Base-by-base conservation (phyloP, 2,113 vertebrate genomes). In the Cnemophilus loriae region DNA sequence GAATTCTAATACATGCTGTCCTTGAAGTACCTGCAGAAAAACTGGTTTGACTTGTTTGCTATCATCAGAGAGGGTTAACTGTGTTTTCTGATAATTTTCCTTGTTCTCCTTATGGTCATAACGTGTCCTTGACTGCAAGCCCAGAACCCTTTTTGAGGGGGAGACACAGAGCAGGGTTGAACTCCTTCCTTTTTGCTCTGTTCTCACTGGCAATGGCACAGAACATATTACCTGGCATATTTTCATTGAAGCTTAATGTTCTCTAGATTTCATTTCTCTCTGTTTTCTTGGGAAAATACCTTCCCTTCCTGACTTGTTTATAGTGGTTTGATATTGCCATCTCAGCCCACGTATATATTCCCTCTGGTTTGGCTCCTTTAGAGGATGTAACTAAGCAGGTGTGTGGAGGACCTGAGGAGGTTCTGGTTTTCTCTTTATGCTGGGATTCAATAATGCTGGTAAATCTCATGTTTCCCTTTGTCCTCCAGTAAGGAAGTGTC, bases 261-360 rank as follows among this genome's bases (percentile, higher is more conserved):
- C 23, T 75, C n/a, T 87, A 33, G 33, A 56, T 91, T 91, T 88
- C 1, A 65, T 90, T 94, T 88, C 73, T 76, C 71, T 74, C 0
- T 83, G 11, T 76, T 79, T 92, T 81, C 64, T 86, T 88, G 75
- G 77, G 68, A 92, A 95, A 96, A 78, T 81, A 93, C 68, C 82
- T 96, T 84, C 63, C 42, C 21, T 84, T 89, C 60, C 60, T 57
- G 16, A 24, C 68, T 93, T 89, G 77, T 73, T 89, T 86, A 79
- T 53, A 82, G 84, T 41, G 56, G n/a, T 85, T 89, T 94, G 57
- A 64, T 79, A 57, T 74, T 85, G 47, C 39, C 35, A 23, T 83
- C 28, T 90, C 57, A 63, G 67, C 35, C 55, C 39, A 30, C 16
- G 5, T 60, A 80, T 59, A 8, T 59, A 39, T 87, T 41, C 57